These are phyloP conservation scores for Sus cebifrons DNA, from an alignment of 2,797 vertebrate species.

Conservation along the genomic window DNA sequence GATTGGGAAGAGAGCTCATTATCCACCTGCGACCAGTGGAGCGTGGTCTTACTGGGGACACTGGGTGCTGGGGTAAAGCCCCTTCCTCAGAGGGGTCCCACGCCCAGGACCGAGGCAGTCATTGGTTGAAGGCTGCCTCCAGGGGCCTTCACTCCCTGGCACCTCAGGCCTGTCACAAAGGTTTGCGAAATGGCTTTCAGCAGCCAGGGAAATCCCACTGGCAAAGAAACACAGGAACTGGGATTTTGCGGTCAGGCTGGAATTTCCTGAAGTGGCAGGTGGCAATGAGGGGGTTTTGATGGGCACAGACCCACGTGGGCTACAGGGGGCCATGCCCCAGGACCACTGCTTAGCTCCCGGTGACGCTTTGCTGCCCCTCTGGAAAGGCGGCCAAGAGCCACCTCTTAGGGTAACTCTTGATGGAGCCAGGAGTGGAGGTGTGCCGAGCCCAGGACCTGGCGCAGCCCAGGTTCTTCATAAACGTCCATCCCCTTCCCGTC, in stretches of 20 bases:
- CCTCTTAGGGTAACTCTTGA: background rate
- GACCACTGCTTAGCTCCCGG: background rate
- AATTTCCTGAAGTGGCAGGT: background rate
- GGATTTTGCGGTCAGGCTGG: background rate
- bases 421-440: background rate
- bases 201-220: background rate
- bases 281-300: no score
- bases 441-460: background rate
- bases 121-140: background rate
- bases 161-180: background rate
- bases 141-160: background rate
- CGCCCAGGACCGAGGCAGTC: background rate
- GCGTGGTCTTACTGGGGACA: background rate
- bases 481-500: background rate
- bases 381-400: background rate
- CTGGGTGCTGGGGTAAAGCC: background rate
- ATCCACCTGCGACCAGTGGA: background rate
- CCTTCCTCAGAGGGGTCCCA: background rate
- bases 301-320: background rate
- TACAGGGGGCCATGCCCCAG: background rate
- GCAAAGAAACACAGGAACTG: background rate
- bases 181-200: background rate
- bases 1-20: rapidly evolving
- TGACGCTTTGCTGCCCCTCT: background rate
- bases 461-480: background rate